Base-by-base conservation (phyloP, 2,888 invertebrate species). In the Nomada ruficornis region DNA sequence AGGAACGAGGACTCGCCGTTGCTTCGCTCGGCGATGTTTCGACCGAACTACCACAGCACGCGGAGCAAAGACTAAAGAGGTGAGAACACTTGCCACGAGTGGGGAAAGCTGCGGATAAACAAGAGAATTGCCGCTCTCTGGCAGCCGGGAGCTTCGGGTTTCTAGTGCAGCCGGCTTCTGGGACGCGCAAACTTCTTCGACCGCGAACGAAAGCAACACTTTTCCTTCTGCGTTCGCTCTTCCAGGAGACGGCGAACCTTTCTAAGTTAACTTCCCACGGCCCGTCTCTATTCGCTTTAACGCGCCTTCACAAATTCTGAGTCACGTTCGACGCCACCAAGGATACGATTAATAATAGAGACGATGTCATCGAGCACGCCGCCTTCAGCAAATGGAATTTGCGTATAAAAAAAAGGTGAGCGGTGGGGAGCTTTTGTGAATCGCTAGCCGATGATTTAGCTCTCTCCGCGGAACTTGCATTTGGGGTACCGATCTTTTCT, bases 91-190 rank as follows among this genome's bases (percentile, higher is more conserved):
- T 88, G 85, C 85, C 84, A 80, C 77, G 81, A 89, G 84, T 85
- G 86, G 89, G 90, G 88, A 89, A 91, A 91, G 89, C 88, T 54
- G 86, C 65, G 82, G 69, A 86, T 86, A 83, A 83, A 82, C 75
- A 83, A 80, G 63, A 26, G 76, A 83, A 85, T 83, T 70, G 83
- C 65, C 87, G 73, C 59, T 65, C 73, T 79, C 80, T 23, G 23
- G 26, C 59, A 57, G 47, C 47, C 57, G 42, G 67, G 10, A 55
- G 26, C 52, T 71, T 69, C 44, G 74, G 70, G 71, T 76, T 60
- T 67, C 44, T 65, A 47, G n/a, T 11, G 64, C 52, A 20, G 13
- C 29, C n/a, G 20, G n/a, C 29, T 52, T 15, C 52, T 10, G 10
- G 13, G 57, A 23, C 18, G 10, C n/a, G 26, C 36, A 23, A 52